Evolutionary conservation across 2,113 vertebrate species (phyloP), one percentile per base, ranked within the genome.

Genomic region (Heterotilapia buettikoferi): DNA sequence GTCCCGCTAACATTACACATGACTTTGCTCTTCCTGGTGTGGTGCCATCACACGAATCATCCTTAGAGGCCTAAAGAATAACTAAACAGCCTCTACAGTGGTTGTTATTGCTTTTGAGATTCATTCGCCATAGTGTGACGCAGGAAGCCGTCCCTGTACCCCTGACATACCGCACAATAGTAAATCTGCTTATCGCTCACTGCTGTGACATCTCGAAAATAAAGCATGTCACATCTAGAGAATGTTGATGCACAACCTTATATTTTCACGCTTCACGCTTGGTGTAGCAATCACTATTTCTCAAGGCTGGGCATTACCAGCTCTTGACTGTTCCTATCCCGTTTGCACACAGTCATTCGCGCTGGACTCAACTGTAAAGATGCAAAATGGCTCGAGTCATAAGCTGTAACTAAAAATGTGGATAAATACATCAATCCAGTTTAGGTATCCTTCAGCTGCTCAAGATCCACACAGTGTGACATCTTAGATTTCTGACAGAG

Each of bases 191-290:
- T 43, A 85, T 87, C 43, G 80, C n/a, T 82, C 8, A 8, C 80
- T 29, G 68, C 79, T 57, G 18, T 84, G 83, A 68, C 61, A 78
- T 82, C 50, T 85, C 9, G 18, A 89, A 88, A 90, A 91, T 90
- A 87, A 83, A 84, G 59, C 47, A 12, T 52, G 54, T 84, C 84
- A 50, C 52, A 66, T 80, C 56, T 3, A 18, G 13, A 82, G 83
- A 84, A 81, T 63, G 66, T 73, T 40, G 19, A 78, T 45, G 40
- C 50, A 14, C 12, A 31, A 53, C n/a, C 53, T 11, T 54, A 47
- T 29, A 80, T 84, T 84, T 85, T 63, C 33, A 50, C 1, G 10
- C 40, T 36, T 45, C 50, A 82, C 1, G 19, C 56, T 66, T 80
- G 18, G n/a, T 31, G 16, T 80, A 31, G 24, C 68, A 47, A 76